Conservation (phyloP, 1,140 invertebrate species). For the Trigoniulus corallinus region DNA sequence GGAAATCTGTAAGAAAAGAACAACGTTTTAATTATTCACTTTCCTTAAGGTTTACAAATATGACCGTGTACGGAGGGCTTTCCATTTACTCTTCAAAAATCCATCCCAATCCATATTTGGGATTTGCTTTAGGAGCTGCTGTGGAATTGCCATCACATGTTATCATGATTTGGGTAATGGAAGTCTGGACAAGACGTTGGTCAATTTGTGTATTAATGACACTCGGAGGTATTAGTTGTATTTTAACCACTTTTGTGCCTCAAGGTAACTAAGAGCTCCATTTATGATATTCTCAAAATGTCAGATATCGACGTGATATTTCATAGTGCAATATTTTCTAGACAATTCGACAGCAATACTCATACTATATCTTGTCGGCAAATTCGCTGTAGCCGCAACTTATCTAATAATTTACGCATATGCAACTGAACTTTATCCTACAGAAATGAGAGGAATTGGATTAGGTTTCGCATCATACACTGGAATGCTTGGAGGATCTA, state of each 20-base stretch:
- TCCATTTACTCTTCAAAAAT: conserved; percentile 72
- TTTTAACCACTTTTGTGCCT: conserved; percentile 56
- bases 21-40: background rate
- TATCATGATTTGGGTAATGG: conserved; percentile 68
- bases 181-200: conserved; percentile 58
- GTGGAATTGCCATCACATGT: conserved; percentile 75
- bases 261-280: conserved; percentile 49
- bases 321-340: too few relatives aligned
- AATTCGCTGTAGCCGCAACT: conserved; percentile 69
- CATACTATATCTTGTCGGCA: conserved; percentile 58
- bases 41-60: conserved; percentile 38
- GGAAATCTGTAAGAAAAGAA: too few relatives aligned
- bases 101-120: conserved; percentile 64
- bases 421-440: conserved; percentile 66
- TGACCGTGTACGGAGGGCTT: conserved; percentile 69
- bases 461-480: conserved; percentile 79
- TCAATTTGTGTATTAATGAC: conserved; percentile 70
- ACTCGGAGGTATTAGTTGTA: conserved; percentile 60
- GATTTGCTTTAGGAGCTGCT: conserved; percentile 66
- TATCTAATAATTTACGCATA: conserved; percentile 79
- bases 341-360: too few relatives aligned
- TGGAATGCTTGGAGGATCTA: conserved; percentile 64
- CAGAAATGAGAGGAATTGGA: conserved; percentile 61
- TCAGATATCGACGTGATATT: too few relatives aligned
- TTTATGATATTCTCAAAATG: too few relatives aligned